Base-by-base conservation (phyloP, 2,113 vertebrate genomes). In the Oostethus manadensis region DNA sequence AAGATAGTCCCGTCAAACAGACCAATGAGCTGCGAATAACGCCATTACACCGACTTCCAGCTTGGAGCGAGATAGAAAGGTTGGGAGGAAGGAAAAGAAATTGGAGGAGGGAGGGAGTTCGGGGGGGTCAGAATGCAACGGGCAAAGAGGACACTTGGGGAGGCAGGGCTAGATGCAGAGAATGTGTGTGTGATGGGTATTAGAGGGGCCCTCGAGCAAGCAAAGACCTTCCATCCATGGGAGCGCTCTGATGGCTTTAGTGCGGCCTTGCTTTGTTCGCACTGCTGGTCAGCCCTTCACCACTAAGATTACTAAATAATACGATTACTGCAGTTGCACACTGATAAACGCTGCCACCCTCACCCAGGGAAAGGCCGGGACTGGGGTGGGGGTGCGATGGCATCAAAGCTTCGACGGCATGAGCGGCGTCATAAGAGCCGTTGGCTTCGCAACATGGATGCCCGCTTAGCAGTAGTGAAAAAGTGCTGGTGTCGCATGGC, bases 1-100 rank as follows among this genome's bases (percentile, higher is more conserved):
- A 88, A 86, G 88, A 87, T 75, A 74, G 84, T 80, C 71, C 86
- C 85, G 88, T 89, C 81, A 87, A 85, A 85, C 86, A 87, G 85
- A 82, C 85, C 86, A 86, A 76, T 86, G 86, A 87, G 81, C 86
- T 88, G 88, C 86, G 85, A 87, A 87, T 86, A 86, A 88, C 84
- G 70, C 76, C 77, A 84, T 87, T 79, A 86, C 82, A 81, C 83
- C 77, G 81, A 82, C 76, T 77, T 78, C 73, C 73, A 71, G 74
- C 78, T 78, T 62, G 60, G 78, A 78, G 69, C 58, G 23, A 45
- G 60, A 73, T 68, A 59, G 60, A 69, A 71, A 77, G 65, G 77
- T 73, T 69, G 77, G 55, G 48, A 64, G 66, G 62, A 6, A 51
- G 6, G 23, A 43, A 43, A 42, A 46, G 60, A 70, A 50, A 67